Evolutionary conservation across 2,888 invertebrate genomes (phyloP).

Genomic region (Watsonalla binaria): DNA sequence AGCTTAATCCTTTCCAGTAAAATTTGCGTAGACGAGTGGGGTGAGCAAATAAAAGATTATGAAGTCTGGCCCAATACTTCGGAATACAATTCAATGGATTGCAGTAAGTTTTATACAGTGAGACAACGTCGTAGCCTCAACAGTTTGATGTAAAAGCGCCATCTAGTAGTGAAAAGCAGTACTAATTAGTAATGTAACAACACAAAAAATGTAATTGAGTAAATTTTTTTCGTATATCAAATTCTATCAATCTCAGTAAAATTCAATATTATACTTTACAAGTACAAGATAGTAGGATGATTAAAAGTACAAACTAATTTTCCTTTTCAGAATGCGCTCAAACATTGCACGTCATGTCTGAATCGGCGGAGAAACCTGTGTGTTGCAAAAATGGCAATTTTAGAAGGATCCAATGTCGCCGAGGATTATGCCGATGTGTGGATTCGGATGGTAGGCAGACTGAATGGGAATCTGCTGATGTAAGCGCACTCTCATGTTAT

Average conservation of each 20-base stretch:
- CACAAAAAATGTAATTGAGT: no score
- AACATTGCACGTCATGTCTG: constrained; percentile 63
- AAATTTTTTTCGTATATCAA: no score
- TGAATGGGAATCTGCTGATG: constrained; percentile 47
- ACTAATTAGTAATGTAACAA: no score
- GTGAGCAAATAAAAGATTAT: constrained; percentile 72
- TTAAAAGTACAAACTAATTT: no score
- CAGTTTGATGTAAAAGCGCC: neutral
- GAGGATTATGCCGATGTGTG: constrained; percentile 81
- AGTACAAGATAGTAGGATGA: no score
- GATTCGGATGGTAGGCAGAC: constrained; percentile 79
- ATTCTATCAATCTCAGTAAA: no score
- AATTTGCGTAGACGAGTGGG: constrained; percentile 79
- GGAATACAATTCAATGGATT: constrained; percentile 73
- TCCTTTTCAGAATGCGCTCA: constrained; percentile 80
- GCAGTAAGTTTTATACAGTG: constrained; percentile 71
- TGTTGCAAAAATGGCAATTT: constrained; percentile 83
- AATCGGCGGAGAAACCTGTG: constrained; percentile 65
- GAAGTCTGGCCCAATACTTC: constrained; percentile 52
- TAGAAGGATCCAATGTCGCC: constrained; percentile 78
- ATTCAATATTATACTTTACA: no score
- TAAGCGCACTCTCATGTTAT: constrained; percentile 41
- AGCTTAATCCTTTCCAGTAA: constrained; percentile 69
- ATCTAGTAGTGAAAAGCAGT: neutral
- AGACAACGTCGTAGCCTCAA: neutral